Base-by-base conservation (phyloP, 2,113 vertebrate genomes). In the Carassius gibelio region DNA sequence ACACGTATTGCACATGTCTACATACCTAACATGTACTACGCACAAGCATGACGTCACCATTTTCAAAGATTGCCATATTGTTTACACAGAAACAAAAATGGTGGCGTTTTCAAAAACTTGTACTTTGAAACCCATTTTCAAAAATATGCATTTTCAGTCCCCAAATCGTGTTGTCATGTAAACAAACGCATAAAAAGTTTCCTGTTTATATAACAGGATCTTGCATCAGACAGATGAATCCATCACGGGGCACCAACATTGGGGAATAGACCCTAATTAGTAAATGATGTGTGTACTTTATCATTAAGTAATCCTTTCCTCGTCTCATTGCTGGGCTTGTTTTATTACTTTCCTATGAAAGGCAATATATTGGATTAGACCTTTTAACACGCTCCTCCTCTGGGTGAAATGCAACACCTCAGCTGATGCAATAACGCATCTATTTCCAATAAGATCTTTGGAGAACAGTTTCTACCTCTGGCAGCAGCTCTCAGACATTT, bases 371-470 rank as follows among this genome's bases (percentile, higher is more conserved):
- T 57, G 30, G 62, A 88, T 88, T 78, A 85, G 61, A 77, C 62
- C 83, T 88, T 59, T 85, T 82, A 81, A 72, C 72, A 72, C 68
- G 38, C 23, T 13, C 15, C 36, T 78, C 86, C 78, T 71, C 52
- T 62, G 83, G 83, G 79, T n/a, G 68, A 30, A 30, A 34, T 85
- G 64, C 45, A n/a, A 59, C 61, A 30, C 59, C 48, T 75, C 11
- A 8, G 26, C 57, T 71, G 71, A 85, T 85, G 79, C 72, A 85
- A 77, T 88, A 84, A 69, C 48, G 69, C 6, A 42, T 66, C 38
- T 79, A 21, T 45, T 69, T 71, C 71, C 45, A 81, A 42, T 38
- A 62, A 82, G 62, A 74, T 71, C 72, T 80, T 66, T 61, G 42
- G 26, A 7, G 75, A 71, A 55, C 42, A 62, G 57, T 61, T 42